phyloP scores from a whole-genome alignment of 2,888 invertebrate species.

The Pediacus dermestoides region DNA sequence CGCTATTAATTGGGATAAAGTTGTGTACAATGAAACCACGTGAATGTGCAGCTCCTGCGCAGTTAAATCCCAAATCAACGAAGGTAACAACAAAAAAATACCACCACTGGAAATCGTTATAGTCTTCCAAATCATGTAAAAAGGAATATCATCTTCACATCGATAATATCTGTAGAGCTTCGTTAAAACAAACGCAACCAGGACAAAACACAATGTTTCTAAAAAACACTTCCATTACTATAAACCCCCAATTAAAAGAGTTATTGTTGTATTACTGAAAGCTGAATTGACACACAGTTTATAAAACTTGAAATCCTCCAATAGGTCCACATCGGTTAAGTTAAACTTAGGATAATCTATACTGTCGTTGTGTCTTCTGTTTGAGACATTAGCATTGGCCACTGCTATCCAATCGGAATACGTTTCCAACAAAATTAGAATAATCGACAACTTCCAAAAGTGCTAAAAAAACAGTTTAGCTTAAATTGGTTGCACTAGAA shows the following conservation, averaged over 20 bases:
- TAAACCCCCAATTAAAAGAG: conserved; percentile 6
- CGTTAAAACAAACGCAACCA: conserved; percentile 35
- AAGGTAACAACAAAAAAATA: conserved; percentile 59
- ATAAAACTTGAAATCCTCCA: conserved; percentile 43
- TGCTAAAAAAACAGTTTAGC: conserved; percentile 32
- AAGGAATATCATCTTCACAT: conserved; percentile 20
- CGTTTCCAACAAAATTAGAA: conserved; percentile 76
- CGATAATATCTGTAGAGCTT: conserved; percentile 27
- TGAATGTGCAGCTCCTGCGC: conserved; percentile 52
- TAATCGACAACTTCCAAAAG: conserved; percentile 68
- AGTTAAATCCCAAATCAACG: conserved; percentile 60
- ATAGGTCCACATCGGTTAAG: conserved; percentile 30
- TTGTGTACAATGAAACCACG: conserved; percentile 63
- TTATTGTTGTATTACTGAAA: conserved; percentile 29
- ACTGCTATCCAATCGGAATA: conserved; percentile 64
- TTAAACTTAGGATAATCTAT: conserved; percentile 27
- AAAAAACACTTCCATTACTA: too few species aligned
- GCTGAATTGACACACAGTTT: conserved; percentile 34
- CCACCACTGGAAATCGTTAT: conserved; percentile 60
- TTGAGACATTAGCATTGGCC: conserved; percentile 16
- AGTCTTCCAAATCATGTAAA: conserved; percentile 53
- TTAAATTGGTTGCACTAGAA: conserved; percentile 4
- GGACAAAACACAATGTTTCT: conserved; percentile 38
- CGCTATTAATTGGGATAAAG: conserved; percentile 60
- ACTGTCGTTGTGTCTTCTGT: conserved; percentile 15